Evolutionary conservation across 2,113 vertebrate species (phyloP).

Genomic region (Hyperoodon ampullatus): DNA sequence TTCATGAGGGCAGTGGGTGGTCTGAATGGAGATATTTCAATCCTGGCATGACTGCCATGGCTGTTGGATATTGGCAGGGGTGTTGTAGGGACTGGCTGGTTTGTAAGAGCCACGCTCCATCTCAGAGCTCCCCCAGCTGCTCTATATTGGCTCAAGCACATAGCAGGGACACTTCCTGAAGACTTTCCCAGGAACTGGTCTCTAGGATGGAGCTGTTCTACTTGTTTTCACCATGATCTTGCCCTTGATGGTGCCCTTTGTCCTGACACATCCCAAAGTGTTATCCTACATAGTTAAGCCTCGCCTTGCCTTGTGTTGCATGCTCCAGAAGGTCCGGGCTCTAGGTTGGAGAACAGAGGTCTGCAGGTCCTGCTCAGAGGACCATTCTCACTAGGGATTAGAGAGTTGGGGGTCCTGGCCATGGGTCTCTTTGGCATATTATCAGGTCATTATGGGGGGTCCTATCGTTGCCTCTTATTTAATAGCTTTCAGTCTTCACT

Average conservation of each 20-base stretch:
- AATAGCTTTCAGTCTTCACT: not conserved
- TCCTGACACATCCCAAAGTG: not conserved
- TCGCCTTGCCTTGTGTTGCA: not conserved
- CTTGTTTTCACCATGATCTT: not conserved
- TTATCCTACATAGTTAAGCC: not conserved
- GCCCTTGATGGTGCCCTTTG: not conserved
- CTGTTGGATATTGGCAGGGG: not conserved
- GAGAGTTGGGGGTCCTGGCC: not conserved
- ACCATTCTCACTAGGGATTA: not conserved
- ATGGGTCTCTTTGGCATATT: not conserved
- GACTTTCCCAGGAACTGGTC: not conserved
- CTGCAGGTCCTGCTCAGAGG: not conserved
- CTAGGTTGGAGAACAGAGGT: not conserved
- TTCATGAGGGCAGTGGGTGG: not conserved
- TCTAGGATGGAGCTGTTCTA: not conserved
- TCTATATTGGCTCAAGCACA: not conserved
- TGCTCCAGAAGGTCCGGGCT: not conserved
- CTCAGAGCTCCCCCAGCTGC: not conserved
- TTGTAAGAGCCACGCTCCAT: not conserved
- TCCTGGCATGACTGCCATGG: not conserved
- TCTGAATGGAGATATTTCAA: conserved; percentile 66
- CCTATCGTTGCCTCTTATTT: not conserved
- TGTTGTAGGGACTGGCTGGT: not conserved
- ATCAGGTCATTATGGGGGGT: not conserved
- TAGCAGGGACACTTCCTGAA: not conserved